Base-by-base conservation (phyloP, 2,888 invertebrate genomes). In the Bibio marci region DNA sequence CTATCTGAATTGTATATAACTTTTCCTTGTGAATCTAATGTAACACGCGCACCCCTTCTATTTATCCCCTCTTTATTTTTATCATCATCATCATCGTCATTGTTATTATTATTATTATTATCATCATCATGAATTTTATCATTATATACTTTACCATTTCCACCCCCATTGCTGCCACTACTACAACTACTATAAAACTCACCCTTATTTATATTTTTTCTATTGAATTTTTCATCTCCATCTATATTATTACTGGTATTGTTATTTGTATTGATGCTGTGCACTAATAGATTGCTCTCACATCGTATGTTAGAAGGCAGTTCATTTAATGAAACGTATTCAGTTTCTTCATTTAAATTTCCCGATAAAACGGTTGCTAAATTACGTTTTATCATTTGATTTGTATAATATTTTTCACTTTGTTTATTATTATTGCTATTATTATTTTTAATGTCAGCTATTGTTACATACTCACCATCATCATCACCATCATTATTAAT, bases 1-100 rank as follows among this genome's bases (percentile, higher is more conserved):
- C 86, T 87, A 50, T 87, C 87, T 15, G 87, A 87, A 45, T 80
- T 81, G 62, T 81, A 88, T 43, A 88, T 79, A 33, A 88, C 82
- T 67, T 82, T 82, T 38, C 88, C 90, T 52, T 81, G 80, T 18
- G 87, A 79, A 60, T 87, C 83, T 33, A 88, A 63, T 27, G 79
- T 80, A 30, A 87, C 85, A 52, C 83, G 72, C 17, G 82, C 81
- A 18, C 82, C 82, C 53, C 34, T 31, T 42, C 39, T 31, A 35
- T 37, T 44, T n/a, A 33, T 17, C 3, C 33, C 33, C 18, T 35
- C 35, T 35, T 22, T 22, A 22, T 22, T 22, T 8, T 6, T 4
- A 22, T 22, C 22, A 22, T 13, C 12, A 18, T 7, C 12, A 19
- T 6, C 22, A 25, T 25, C 32, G 15, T 27, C 26, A 14, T 15